These are phyloP conservation scores for Cephus spinipes DNA, from an alignment of 2,888 invertebrate genomes.

Conservation along the genomic window DNA sequence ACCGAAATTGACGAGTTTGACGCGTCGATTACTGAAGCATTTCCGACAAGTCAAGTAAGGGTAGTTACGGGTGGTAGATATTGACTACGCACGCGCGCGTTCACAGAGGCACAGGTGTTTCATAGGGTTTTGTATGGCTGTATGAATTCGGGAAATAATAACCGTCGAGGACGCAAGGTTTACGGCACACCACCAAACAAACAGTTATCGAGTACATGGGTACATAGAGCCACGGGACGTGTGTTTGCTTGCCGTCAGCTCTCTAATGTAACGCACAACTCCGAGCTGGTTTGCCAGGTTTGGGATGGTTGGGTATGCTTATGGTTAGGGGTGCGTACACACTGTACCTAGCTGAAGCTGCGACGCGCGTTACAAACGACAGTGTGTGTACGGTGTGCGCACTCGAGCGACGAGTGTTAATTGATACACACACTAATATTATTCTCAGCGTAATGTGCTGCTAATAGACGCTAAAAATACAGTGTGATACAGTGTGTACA, in stretches of 20 bases:
- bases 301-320: slow-evolving; percentile 5
- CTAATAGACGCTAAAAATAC: slow-evolving; percentile 18
- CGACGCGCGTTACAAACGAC: background rate
- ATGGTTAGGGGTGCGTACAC: slow-evolving; percentile 7
- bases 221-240: slow-evolving; percentile 3
- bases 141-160: slow-evolving; percentile 44
- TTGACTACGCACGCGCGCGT: background rate
- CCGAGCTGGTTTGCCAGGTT: background rate
- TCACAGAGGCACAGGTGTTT: slow-evolving; percentile 30
- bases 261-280: slow-evolving; percentile 20
- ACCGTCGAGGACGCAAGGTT: slow-evolving; percentile 34
- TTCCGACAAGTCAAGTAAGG: background rate
- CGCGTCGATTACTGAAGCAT: background rate
- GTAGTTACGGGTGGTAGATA: background rate
- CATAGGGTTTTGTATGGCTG: slow-evolving; percentile 15
- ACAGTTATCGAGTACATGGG: slow-evolving; percentile 6
- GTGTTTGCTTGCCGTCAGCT: slow-evolving; percentile 32
- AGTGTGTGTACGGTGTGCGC: background rate
- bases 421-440: slow-evolving; percentile 21
- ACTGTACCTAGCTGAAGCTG: background rate
- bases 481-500: background rate
- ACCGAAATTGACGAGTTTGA: background rate
- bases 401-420: slow-evolving; percentile 18
- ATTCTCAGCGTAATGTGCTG: slow-evolving; percentile 14
- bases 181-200: slow-evolving; percentile 25